phyloP scores from a whole-genome alignment of 2,113 vertebrate species.

The Canis aureus region DNA sequence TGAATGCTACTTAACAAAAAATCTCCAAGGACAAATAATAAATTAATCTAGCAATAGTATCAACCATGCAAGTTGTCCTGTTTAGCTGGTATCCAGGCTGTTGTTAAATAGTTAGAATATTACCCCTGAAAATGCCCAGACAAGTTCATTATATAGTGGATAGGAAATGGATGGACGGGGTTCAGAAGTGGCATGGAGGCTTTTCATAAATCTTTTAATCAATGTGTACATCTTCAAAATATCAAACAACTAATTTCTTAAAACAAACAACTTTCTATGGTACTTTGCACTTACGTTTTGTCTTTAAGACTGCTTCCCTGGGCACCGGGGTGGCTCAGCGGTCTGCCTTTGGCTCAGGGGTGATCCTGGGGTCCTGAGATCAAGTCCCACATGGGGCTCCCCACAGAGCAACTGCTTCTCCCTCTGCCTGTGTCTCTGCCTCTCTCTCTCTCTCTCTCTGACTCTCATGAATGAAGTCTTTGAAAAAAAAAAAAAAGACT shows the following conservation, averaged over 20 bases:
- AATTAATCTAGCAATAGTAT: background rate
- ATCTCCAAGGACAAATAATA: background rate
- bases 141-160: background rate
- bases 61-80: background rate
- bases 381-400: too few species aligned
- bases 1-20: background rate
- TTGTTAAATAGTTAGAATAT: background rate
- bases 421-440: too few species aligned
- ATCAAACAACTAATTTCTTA: background rate
- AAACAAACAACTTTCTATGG: background rate
- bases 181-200: background rate
- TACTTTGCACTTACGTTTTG: background rate
- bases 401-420: too few species aligned
- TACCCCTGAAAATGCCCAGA: background rate
- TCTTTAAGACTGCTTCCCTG: background rate
- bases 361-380: too few species aligned
- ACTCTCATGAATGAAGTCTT: too few species aligned
- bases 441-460: too few species aligned
- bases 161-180: background rate
- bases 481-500: too few species aligned
- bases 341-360: too few species aligned
- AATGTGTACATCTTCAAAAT: background rate
- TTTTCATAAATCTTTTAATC: conserved; percentile 20
- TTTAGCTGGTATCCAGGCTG: background rate
- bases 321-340: too few species aligned